A percentile compares a stretch with the other conserved stretches of the same genome.
phyloP scores from a whole-genome alignment of 2,113 vertebrate genomes.

The Tychaedon coryphoeus region DNA sequence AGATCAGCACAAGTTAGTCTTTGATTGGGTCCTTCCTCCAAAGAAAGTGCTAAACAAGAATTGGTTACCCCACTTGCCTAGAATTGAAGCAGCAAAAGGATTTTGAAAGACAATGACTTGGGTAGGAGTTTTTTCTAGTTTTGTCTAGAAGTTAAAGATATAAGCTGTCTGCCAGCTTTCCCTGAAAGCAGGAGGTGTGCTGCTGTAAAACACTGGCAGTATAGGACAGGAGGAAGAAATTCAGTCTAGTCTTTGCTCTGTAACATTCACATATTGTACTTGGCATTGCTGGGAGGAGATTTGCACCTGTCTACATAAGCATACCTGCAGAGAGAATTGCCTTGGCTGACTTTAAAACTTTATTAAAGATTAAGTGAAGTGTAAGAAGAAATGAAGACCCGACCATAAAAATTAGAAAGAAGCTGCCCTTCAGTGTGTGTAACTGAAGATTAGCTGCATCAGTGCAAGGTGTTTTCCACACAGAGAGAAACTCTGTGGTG shows the following conservation, averaged over 20 bases:
- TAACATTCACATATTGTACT: not conserved
- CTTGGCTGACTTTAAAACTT: not conserved
- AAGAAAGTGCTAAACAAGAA: not conserved
- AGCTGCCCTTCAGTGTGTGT: fast-evolving
- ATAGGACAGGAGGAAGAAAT: not conserved
- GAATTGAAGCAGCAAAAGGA: not conserved
- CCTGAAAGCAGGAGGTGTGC: not conserved
- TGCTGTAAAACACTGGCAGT: not conserved
- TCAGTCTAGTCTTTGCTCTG: not conserved
- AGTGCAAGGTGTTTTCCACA: not conserved
- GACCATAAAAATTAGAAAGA: not conserved
- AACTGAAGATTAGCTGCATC: not conserved
- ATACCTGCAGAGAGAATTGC: not conserved
- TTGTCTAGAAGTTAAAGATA: not conserved
- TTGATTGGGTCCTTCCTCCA: not conserved
- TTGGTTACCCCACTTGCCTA: not conserved
- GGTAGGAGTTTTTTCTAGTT: not conserved
- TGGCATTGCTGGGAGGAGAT: not conserved
- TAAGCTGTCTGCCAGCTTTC: not conserved
- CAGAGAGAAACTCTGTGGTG: not conserved
- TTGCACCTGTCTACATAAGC: not conserved
- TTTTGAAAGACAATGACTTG: not conserved
- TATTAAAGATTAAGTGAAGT: not conserved
- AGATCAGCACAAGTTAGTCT: not conserved
- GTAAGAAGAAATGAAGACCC: not conserved